Conservation (phyloP, 2,888 invertebrate species). For the Nomada ferruginata region DNA sequence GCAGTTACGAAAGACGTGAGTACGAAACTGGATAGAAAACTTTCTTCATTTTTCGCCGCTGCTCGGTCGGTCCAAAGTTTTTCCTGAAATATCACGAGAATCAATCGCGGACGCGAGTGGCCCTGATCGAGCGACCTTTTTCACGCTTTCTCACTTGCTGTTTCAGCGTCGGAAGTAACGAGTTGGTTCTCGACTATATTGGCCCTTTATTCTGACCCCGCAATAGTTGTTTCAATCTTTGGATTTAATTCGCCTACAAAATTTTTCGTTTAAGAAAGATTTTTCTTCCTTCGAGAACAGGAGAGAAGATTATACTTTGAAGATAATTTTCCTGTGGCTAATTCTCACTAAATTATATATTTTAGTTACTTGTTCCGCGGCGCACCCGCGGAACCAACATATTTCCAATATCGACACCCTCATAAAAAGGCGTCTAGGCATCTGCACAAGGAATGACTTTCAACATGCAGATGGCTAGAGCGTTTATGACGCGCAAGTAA, state of each 20-base stretch:
- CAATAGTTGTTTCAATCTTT: neutral
- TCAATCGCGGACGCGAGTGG: constrained; percentile 79
- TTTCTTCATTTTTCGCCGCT: constrained; percentile 82
- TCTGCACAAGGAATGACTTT: too few relatives aligned
- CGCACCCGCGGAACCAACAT: too few relatives aligned
- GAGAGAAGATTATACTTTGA: too few relatives aligned
- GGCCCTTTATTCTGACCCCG: constrained; percentile 1
- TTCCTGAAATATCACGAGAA: constrained; percentile 79
- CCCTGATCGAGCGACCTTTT: constrained; percentile 63
- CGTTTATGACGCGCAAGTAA: too few relatives aligned
- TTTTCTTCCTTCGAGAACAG: too few relatives aligned
- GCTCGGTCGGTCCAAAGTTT: constrained; percentile 74
- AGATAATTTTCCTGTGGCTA: too few relatives aligned
- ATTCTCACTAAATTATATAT: too few relatives aligned
- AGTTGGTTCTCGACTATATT: constrained; percentile 5
- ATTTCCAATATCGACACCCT: too few relatives aligned
- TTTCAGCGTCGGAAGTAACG: constrained; percentile 43
- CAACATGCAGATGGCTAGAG: too few relatives aligned
- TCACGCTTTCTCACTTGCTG: constrained; percentile 41
- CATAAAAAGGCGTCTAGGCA: too few relatives aligned
- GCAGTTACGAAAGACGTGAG: constrained; percentile 68
- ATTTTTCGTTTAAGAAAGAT: too few relatives aligned
- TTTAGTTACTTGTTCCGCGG: too few relatives aligned
- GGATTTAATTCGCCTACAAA: neutral
- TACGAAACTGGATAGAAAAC: constrained; percentile 72